phyloP scores from a whole-genome alignment of 1,140 invertebrate species.

The Lasaia peninsularis region DNA sequence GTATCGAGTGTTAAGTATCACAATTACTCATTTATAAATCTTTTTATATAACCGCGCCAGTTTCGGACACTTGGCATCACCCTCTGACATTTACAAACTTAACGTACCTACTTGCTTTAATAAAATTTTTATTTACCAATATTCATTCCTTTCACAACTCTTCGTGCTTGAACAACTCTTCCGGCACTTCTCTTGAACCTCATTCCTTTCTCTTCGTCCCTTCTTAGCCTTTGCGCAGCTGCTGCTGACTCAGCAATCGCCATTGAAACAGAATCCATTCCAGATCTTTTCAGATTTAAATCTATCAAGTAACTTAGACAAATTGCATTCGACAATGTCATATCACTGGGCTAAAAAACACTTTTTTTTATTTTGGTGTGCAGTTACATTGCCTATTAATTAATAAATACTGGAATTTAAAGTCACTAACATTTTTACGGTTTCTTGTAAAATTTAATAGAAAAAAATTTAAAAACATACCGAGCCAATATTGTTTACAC shows the following conservation, averaged over 20 bases:
- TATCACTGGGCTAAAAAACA: slow-evolving; percentile 55
- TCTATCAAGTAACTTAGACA: slow-evolving; percentile 64
- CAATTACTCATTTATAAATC: too few species aligned
- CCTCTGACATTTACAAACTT: too few species aligned
- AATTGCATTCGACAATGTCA: slow-evolving; percentile 59
- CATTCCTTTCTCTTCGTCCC: slow-evolving; percentile 68
- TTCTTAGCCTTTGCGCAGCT: slow-evolving; percentile 56
- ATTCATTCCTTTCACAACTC: slow-evolving; percentile 70
- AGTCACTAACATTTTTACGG: too few species aligned
- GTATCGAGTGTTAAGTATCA: too few species aligned
- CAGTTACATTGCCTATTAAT: too few species aligned
- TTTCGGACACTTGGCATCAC: too few species aligned
- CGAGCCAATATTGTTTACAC: slow-evolving; percentile 66
- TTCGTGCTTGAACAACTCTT: slow-evolving; percentile 57
- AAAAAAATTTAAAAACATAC: slow-evolving; percentile 34
- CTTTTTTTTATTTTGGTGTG: too few species aligned
- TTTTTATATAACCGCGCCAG: too few species aligned
- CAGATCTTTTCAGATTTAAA: slow-evolving; percentile 64
- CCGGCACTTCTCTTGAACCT: slow-evolving; percentile 65
- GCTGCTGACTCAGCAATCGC: slow-evolving; percentile 65
- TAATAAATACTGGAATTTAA: too few species aligned
- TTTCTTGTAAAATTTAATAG: background rate
- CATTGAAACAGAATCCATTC: slow-evolving; percentile 61
- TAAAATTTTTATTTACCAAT: slow-evolving; percentile 40
- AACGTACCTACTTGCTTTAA: too few species aligned